A percentile compares a stretch with the other conserved stretches of the same genome.
Evolutionary conservation across 2,113 vertebrate genomes (phyloP).

Genomic region (Amblyopsis rosae): DNA sequence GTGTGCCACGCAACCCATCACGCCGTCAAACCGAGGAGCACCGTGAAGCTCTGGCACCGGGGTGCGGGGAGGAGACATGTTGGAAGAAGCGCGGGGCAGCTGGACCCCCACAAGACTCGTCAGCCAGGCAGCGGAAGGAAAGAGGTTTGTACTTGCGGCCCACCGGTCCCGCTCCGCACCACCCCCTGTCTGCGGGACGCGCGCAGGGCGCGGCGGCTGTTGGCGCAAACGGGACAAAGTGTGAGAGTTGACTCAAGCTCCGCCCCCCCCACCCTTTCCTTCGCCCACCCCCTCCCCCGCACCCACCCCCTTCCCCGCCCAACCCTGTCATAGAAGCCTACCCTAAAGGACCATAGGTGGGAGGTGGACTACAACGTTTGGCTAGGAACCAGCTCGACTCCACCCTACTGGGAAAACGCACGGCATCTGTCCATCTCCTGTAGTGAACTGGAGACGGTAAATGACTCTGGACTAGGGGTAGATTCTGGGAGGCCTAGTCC

Average conservation of each 20-base stretch:
- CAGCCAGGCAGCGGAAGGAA: slow-evolving; percentile 72
- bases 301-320: background rate
- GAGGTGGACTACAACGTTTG: slow-evolving; percentile 2
- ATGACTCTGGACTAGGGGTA: background rate
- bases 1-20: slow-evolving; percentile 31
- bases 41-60: slow-evolving; percentile 45
- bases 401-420: slow-evolving; percentile 13
- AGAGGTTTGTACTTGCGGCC: slow-evolving; percentile 76
- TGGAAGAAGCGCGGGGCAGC: slow-evolving; percentile 57
- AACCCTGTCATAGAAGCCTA: background rate
- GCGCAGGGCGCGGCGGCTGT: slow-evolving; percentile 64
- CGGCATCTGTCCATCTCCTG: slow-evolving; percentile 1
- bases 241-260: slow-evolving; percentile 42
- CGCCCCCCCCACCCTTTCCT: no score
- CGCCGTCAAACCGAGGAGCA: slow-evolving; percentile 35
- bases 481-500: slow-evolving; percentile 18
- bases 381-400: slow-evolving; percentile 8
- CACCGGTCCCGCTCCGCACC: slow-evolving; percentile 70
- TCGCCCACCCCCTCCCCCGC: background rate
- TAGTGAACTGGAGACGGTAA: background rate
- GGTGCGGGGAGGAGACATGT: slow-evolving; percentile 57
- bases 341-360: background rate
- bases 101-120: slow-evolving; percentile 56
- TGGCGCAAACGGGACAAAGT: slow-evolving; percentile 60
- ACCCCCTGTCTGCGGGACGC: slow-evolving; percentile 68